Evolutionary conservation across 2,113 vertebrate species (phyloP).

Genomic region (Pelecanoides urinatrix): DNA sequence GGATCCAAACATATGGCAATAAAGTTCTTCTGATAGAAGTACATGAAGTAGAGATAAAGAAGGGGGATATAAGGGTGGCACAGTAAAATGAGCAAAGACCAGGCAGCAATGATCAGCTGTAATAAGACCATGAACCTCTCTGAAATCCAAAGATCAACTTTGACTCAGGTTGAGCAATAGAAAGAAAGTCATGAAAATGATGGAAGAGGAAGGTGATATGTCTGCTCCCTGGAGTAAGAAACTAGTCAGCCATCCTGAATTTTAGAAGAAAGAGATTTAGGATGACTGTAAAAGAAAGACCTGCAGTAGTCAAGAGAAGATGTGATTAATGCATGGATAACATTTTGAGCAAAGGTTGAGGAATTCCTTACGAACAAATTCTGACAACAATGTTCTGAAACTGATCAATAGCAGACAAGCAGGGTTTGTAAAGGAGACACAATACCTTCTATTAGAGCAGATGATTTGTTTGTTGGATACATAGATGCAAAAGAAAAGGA

Average conservation of each 20-base stretch:
- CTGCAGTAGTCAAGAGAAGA: neutral
- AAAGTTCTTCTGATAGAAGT: neutral
- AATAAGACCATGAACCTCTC: slow-evolving; percentile 8
- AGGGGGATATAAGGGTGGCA: neutral
- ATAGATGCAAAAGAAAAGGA: neutral
- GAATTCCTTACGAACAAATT: slow-evolving; percentile 6
- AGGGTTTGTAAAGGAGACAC: neutral
- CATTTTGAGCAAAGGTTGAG: slow-evolving; percentile 6
- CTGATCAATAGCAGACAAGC: neutral
- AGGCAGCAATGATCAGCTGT: neutral
- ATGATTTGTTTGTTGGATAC: neutral
- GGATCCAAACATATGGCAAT: neutral
- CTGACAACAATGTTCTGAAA: neutral
- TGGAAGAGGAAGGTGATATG: slow-evolving; percentile 21
- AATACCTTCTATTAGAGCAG: neutral
- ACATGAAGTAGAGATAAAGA: neutral
- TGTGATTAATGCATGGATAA: slow-evolving; percentile 5
- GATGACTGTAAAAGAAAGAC: slow-evolving; percentile 24
- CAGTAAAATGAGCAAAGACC: neutral
- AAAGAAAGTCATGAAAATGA: slow-evolving; percentile 55
- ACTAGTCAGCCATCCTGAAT: slow-evolving; percentile 15
- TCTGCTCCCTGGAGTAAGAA: slow-evolving; percentile 28
- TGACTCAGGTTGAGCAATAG: neutral
- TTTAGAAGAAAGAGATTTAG: slow-evolving; percentile 49
- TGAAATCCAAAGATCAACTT: slow-evolving; percentile 37